phyloP scores from a whole-genome alignment of 2,113 vertebrate species.

The Picathartes gymnocephalus region DNA sequence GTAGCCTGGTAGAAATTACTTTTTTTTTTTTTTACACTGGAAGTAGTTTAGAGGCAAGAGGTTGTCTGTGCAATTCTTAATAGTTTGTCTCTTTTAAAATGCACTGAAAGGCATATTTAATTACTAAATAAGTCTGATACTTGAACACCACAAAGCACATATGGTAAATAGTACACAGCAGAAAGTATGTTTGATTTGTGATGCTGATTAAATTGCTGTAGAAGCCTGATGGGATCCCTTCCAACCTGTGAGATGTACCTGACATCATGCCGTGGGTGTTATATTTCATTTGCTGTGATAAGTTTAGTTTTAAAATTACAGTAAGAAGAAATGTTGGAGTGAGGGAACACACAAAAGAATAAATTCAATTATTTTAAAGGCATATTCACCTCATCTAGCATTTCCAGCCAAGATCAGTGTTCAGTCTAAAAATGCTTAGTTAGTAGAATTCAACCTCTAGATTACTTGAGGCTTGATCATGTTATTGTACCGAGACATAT shows the following conservation, averaged over 20 bases:
- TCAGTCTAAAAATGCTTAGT: background rate
- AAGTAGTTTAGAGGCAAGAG: background rate
- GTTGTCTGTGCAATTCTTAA: background rate
- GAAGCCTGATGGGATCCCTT: background rate
- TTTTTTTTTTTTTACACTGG: background rate
- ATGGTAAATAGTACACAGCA: background rate
- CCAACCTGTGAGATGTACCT: background rate
- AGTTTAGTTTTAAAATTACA: background rate
- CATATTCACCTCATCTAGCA: background rate
- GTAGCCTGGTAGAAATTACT: background rate
- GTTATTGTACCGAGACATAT: background rate
- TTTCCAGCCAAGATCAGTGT: background rate
- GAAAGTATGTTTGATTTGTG: slow-evolving; percentile 22
- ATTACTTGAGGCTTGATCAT: background rate
- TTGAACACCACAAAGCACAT: background rate
- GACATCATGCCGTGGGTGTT: background rate
- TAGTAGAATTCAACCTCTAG: background rate
- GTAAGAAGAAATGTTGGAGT: background rate
- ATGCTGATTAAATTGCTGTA: background rate
- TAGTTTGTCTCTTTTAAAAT: background rate
- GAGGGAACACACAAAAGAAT: background rate
- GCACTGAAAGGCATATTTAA: background rate
- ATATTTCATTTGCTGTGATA: background rate
- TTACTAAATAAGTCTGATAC: background rate
- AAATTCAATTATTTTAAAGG: background rate